Evolutionary conservation across 37 sponge, comb jelly and placozoan genomes (phyloP), one percentile per base, ranked within the genome.

Genomic region (Lycopodina hypogea): DNA sequence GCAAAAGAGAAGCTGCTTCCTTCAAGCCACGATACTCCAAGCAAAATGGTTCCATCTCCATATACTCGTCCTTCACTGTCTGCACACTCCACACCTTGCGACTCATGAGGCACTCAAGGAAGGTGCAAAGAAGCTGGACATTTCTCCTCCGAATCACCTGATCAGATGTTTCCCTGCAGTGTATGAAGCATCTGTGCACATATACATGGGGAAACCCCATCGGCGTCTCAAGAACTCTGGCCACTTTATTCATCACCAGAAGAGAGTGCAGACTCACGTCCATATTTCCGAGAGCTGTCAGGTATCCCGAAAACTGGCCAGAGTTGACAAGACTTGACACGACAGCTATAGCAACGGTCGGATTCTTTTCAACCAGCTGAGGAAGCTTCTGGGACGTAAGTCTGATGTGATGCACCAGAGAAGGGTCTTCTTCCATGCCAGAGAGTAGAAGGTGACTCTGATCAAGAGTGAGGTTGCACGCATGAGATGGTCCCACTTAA

Each of bases 181-280:
- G 72, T 66, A 88, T 81, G 33, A 97, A 90, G 61, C 98, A 94
- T 80, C 92, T 92, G 39, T 76, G 87, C 71, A 97, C 94, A 76
- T 97, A 97, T 28, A 94, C 82, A 56, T 94, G 98, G 19, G 94
- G 87, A 77, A 95, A 97, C 67, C 94, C 98, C 32, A 90, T 74
- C 17, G 98, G 98, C 17, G 94, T 82, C 60, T 95, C 98, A 7
- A 94, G 95, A 28, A 90, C 91, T 8, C 85, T 86, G 32, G 94
- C 90, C 2, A 93, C 85, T 58, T 91, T 76, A 77, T 96, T 96
- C 72, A 92, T 86, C 14, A 97, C 98, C 72, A 94, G 95, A 89
- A 97, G 94, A 8, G 98, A 97, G 59, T 97, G 98, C 9, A 97
- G 82, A 29, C 89, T 89, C 91, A 97, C 90, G 40, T 97, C 93